Conservation (phyloP, 2,113 vertebrate genomes). For the Chunga burmeisteri region DNA sequence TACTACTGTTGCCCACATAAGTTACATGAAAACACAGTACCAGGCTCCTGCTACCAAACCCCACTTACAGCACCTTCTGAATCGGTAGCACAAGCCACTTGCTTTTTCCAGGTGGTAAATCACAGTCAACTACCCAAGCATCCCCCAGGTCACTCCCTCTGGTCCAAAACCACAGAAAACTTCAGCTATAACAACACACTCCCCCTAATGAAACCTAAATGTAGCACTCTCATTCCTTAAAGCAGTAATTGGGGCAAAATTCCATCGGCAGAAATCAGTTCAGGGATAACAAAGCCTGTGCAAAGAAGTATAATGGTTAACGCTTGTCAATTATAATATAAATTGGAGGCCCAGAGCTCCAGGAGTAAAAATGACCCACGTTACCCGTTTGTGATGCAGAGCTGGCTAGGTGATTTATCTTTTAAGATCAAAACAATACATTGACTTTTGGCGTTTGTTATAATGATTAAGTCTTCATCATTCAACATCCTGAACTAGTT, state of each 20-base stretch:
- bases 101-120: background rate
- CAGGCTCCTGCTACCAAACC: background rate
- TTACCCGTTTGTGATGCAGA: background rate
- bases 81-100: background rate
- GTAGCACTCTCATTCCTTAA: background rate
- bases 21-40: background rate
- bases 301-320: background rate
- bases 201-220: background rate
- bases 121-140: background rate
- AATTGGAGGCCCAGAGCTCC: background rate
- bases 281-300: background rate
- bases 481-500: background rate
- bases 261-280: background rate
- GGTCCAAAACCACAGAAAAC: background rate
- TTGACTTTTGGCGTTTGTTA: background rate
- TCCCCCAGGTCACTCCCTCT: background rate
- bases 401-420: background rate
- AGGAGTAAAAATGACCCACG: background rate
- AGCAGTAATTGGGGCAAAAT: background rate
- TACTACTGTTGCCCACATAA: background rate
- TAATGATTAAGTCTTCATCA: background rate
- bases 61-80: background rate
- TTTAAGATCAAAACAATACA: background rate
- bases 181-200: background rate
- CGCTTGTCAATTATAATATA: background rate